Evolutionary conservation across 1,140 invertebrate species (phyloP).

Genomic region (Pogonognathellus flavescens): DNA sequence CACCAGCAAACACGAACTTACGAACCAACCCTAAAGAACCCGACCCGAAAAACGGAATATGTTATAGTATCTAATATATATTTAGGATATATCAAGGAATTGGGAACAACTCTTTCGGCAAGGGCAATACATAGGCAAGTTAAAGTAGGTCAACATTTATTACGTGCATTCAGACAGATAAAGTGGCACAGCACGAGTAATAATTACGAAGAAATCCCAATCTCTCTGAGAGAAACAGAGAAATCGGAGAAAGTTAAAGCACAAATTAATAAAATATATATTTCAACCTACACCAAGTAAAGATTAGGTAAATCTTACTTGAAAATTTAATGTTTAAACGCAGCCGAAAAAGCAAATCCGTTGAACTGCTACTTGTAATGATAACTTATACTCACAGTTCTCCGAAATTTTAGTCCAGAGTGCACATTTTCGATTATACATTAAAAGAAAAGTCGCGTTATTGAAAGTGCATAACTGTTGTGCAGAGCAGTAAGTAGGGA

Average conservation of each 20-base stretch:
- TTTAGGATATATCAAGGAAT: not conserved
- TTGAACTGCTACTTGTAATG: too few species aligned
- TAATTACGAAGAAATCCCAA: too few species aligned
- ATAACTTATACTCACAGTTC: too few species aligned
- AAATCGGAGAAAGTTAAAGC: not conserved
- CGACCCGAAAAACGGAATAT: slow-evolving; percentile 17
- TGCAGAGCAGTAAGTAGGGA: too few species aligned
- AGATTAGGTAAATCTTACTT: not conserved
- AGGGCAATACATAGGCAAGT: not conserved
- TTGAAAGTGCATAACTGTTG: too few species aligned
- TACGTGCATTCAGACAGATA: not conserved
- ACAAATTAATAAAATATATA: too few species aligned
- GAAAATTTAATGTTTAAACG: too few species aligned
- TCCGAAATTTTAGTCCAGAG: too few species aligned
- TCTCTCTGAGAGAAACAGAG: too few species aligned
- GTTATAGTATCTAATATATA: not conserved
- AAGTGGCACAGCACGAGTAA: not conserved
- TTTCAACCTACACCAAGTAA: not conserved
- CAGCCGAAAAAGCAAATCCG: too few species aligned
- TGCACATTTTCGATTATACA: too few species aligned
- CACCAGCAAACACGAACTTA: not conserved
- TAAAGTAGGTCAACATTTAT: slow-evolving; percentile 34
- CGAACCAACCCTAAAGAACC: not conserved
- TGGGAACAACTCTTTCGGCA: slow-evolving; percentile 2
- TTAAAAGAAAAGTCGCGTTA: too few species aligned